Evolutionary conservation across 53 echinoderm and acorn worm genomes (phyloP).

Genomic region (Crossaster papposus): DNA sequence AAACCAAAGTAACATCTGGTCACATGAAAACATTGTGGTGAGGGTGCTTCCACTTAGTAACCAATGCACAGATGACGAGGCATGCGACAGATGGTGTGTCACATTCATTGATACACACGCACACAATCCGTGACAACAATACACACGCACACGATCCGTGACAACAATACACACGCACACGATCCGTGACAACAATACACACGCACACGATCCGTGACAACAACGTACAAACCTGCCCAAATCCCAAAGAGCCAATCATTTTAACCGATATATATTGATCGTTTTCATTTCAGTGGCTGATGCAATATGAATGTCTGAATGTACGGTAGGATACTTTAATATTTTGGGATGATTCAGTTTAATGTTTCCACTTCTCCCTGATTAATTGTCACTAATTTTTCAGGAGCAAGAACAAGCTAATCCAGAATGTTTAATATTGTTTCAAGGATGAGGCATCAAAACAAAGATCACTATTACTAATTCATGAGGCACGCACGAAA

Average conservation of each 20-base stretch:
- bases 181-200: no score
- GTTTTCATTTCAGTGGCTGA: slow-evolving; percentile 21
- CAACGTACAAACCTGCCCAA: background rate
- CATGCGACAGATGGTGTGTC: background rate
- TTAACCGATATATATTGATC: background rate
- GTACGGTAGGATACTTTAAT: background rate
- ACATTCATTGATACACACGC: no score
- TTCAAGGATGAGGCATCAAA: background rate
- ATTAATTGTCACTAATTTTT: background rate
- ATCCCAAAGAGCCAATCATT: background rate
- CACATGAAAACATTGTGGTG: background rate
- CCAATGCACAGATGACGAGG: background rate
- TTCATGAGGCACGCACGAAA: background rate
- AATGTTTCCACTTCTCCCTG: background rate
- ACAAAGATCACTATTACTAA: background rate
- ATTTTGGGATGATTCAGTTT: slow-evolving; percentile 39
- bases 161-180: no score
- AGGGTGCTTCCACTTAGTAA: slow-evolving; percentile 7
- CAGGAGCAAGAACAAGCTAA: background rate
- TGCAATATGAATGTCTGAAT: slow-evolving; percentile 25
- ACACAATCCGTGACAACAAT: no score
- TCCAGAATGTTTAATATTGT: background rate
- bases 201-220: no score
- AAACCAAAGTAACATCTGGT: background rate
- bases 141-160: no score